Evolutionary conservation across 92 coral and sea anemone species (phyloP).

Genomic region (Meandrina meandrites): DNA sequence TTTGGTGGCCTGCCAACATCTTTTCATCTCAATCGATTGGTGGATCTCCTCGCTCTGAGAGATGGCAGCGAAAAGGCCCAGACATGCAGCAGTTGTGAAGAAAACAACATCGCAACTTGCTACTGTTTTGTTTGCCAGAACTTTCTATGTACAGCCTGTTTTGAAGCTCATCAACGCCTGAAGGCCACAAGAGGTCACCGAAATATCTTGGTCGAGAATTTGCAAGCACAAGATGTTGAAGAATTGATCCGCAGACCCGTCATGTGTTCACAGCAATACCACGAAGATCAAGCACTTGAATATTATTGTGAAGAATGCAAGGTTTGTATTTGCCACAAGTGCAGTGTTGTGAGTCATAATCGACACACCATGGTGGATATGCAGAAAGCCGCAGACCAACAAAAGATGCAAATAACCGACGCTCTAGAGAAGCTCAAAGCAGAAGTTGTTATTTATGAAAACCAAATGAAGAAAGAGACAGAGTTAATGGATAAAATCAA

Average conservation of each 20-base stretch:
- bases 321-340: constrained; percentile 22
- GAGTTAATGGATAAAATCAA: neutral
- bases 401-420: constrained; percentile 6
- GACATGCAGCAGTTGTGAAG: constrained; percentile 29
- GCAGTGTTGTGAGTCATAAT: constrained; percentile 23
- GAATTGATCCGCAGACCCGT: constrained; percentile 31
- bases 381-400: constrained; percentile 8
- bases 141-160: constrained; percentile 25
- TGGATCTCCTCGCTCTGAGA: constrained; percentile 24
- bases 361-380: constrained; percentile 17
- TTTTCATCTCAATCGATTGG: constrained; percentile 28
- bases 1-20: constrained; percentile 13
- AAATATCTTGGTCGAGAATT: constrained; percentile 21
- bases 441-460: neutral
- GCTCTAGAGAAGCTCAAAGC: constrained; percentile 3
- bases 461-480: neutral
- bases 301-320: constrained; percentile 28
- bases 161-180: constrained; percentile 30
- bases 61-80: constrained; percentile 25
- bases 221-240: constrained; percentile 28
- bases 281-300: constrained; percentile 21
- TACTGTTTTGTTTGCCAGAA: constrained; percentile 21
- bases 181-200: constrained; percentile 26
- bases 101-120: constrained; percentile 15
- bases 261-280: constrained; percentile 25